Conservation (phyloP, 2,888 invertebrate genomes). For the Orthosia cruda region DNA sequence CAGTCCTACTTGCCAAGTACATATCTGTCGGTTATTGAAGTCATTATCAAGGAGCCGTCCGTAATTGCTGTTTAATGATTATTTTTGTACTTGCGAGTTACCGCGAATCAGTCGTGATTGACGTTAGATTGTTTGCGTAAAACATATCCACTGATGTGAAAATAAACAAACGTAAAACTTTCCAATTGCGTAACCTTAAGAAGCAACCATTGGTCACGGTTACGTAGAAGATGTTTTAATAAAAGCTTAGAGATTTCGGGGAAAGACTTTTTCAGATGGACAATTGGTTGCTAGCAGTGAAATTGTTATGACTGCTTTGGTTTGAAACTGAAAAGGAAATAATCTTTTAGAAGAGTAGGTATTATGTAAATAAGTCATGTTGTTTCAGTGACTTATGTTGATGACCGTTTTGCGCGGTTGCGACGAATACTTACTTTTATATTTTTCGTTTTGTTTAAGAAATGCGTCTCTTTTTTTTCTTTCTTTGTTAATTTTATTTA, state of each 20-base stretch:
- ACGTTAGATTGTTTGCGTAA: slow-evolving; percentile 72
- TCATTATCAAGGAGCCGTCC: slow-evolving; percentile 68
- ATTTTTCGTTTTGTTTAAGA: too few relatives aligned
- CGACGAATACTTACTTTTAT: too few relatives aligned
- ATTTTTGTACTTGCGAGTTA: slow-evolving; percentile 60
- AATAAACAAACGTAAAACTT: slow-evolving; percentile 68
- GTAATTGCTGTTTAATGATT: slow-evolving; percentile 69
- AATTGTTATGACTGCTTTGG: background rate
- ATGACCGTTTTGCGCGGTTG: too few relatives aligned
- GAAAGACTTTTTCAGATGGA: slow-evolving; percentile 24
- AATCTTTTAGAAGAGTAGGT: background rate
- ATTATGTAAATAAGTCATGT: background rate
- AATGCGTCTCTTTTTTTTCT: too few relatives aligned
- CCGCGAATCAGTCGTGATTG: slow-evolving; percentile 64
- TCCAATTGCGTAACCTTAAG: slow-evolving; percentile 65
- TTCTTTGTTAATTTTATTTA: background rate
- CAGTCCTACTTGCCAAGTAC: slow-evolving; percentile 36
- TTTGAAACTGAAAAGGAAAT: background rate
- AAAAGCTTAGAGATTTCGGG: slow-evolving; percentile 23
- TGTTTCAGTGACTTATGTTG: background rate
- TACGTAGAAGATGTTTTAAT: slow-evolving; percentile 48
- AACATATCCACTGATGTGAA: slow-evolving; percentile 68
- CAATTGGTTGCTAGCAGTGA: background rate
- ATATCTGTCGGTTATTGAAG: slow-evolving; percentile 59
- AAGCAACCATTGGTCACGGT: slow-evolving; percentile 50